Evolutionary conservation across 1,140 invertebrate species (phyloP).

Genomic region (Panonychus citri): DNA sequence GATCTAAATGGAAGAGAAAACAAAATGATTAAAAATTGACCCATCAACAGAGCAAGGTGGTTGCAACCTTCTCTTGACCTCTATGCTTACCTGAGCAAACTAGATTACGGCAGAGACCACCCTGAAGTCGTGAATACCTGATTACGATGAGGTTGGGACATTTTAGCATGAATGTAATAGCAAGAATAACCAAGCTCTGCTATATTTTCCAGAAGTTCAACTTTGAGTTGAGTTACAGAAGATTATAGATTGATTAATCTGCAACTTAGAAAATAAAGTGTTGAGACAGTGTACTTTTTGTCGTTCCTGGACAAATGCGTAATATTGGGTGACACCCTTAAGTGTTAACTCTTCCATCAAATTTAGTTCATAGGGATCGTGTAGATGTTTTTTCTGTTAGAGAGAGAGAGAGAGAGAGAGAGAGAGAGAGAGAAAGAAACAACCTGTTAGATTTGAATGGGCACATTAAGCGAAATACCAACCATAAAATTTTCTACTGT

Average conservation of each 20-base stretch:
- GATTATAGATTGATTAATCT: constrained; percentile 99
- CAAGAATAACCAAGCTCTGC: constrained; percentile 98
- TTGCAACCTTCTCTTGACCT: not conserved
- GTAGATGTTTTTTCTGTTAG: constrained; percentile 71
- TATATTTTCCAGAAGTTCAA: constrained; percentile 95
- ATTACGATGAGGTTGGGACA: constrained; percentile 94
- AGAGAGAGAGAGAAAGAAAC: not conserved
- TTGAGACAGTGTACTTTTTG: constrained; percentile 99
- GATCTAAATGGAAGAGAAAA: constrained; percentile 40
- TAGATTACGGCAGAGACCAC: constrained; percentile 85
- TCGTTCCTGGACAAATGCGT: constrained; percentile 98
- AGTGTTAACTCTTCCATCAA: constrained; percentile 98
- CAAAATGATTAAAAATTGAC: not conserved
- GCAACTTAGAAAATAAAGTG: constrained; percentile 96
- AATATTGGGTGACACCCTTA: constrained; percentile 99
- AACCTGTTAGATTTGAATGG: not conserved
- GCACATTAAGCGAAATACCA: constrained; percentile 16
- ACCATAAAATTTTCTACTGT: constrained; percentile 98
- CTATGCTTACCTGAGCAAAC: constrained; percentile 41
- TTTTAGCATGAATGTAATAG: constrained; percentile 98
- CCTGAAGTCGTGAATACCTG: constrained; percentile 98
- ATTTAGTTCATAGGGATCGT: constrained; percentile 95
- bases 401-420: not conserved
- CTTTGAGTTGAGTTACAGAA: constrained; percentile 99
- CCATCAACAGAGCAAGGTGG: not conserved